These are phyloP conservation scores for Channa maculata DNA, from an alignment of 2,113 vertebrate genomes.

Conservation along the genomic window DNA sequence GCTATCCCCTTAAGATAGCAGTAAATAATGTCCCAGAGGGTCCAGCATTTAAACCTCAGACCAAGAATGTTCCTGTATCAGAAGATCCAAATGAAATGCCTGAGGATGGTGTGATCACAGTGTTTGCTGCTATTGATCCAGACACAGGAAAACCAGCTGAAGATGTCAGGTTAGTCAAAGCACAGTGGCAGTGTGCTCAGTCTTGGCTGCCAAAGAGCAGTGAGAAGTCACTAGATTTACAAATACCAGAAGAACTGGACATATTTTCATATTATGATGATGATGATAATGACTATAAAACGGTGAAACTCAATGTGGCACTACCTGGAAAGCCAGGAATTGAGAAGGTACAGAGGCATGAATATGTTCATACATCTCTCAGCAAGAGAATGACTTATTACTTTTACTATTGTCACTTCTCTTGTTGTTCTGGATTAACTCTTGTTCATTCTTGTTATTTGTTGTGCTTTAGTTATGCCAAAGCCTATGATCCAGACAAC, in stretches of 20 bases:
- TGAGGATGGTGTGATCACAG: slow-evolving; percentile 76
- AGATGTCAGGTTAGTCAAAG: slow-evolving; percentile 85
- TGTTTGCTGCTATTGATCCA: slow-evolving; percentile 84
- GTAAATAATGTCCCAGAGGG: slow-evolving; percentile 88
- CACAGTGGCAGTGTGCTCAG: too few relatives aligned
- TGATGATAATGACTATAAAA: too few relatives aligned
- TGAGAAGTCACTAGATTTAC: too few relatives aligned
- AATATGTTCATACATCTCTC: too few relatives aligned
- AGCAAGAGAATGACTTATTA: too few relatives aligned
- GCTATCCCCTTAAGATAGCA: slow-evolving; percentile 80
- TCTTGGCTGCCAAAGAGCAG: too few relatives aligned
- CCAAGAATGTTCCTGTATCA: slow-evolving; percentile 76
- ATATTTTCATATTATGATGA: too few relatives aligned
- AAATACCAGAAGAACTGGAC: too few relatives aligned
- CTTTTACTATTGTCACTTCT: not conserved
- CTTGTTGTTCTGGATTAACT: not conserved
- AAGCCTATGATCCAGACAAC: slow-evolving; percentile 88
- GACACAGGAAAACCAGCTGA: slow-evolving; percentile 88
- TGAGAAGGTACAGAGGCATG: too few relatives aligned
- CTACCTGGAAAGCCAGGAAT: too few relatives aligned
- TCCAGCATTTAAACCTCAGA: slow-evolving; percentile 82
- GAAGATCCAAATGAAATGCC: slow-evolving; percentile 68
- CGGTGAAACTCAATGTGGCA: too few relatives aligned
- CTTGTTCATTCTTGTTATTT: not conserved
- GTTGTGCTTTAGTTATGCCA: slow-evolving; percentile 84